Evolutionary conservation across 2,888 invertebrate species (phyloP).

Genomic region (Arenicola marina): DNA sequence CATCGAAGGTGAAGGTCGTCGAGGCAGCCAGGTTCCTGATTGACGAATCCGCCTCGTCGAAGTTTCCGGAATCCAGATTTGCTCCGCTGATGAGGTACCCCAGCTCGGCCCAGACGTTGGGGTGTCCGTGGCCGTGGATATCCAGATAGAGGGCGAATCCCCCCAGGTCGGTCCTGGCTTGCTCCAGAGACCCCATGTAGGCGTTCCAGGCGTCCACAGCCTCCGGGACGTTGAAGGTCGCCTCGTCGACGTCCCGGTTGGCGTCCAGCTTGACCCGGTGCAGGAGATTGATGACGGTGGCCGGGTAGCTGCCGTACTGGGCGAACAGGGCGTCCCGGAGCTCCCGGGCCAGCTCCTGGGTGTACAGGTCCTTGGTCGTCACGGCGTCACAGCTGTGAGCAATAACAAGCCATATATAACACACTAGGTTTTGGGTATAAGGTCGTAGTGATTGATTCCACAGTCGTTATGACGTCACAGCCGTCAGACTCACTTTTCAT

Average conservation of each 20-base stretch:
- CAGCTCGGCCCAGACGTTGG: constrained; percentile 26
- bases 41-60: constrained; percentile 7
- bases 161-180: neutral
- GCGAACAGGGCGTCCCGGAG: constrained; percentile 5
- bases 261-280: constrained; percentile 17
- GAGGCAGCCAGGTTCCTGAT: constrained; percentile 16
- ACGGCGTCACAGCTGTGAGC: neutral
- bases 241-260: constrained; percentile 17
- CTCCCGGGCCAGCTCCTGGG: constrained; percentile 9
- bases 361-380: constrained; percentile 12
- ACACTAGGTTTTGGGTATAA: no score
- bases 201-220: constrained; percentile 28
- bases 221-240: constrained; percentile 16
- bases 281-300: constrained; percentile 17
- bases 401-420: no score
- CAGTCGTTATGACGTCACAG: no score
- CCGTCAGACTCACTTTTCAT: no score
- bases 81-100: constrained; percentile 22
- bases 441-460: no score
- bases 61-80: constrained; percentile 12
- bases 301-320: constrained; percentile 8
- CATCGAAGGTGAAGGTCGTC: constrained; percentile 5
- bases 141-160: constrained; percentile 27
- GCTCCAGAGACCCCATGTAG: constrained; percentile 15
- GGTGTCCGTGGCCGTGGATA: constrained; percentile 35